A percentile compares a stretch with the other conserved stretches of the same genome.
Evolutionary conservation across 2,888 invertebrate species (phyloP).

Genomic region (Phaedon cochleariae): DNA sequence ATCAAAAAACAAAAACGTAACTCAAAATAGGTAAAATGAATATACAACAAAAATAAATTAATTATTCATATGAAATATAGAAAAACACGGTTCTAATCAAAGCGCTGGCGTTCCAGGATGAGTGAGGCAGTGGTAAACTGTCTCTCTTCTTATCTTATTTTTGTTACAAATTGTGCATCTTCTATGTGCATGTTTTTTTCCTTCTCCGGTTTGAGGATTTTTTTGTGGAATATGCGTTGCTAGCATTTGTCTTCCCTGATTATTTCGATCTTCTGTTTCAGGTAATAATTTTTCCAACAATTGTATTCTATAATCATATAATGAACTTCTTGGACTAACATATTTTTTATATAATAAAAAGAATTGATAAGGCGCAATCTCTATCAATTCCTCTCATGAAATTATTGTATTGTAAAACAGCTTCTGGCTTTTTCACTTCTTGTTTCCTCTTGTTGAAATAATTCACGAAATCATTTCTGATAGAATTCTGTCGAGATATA

Average conservation of each 20-base stretch:
- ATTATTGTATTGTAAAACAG: constrained; percentile 26
- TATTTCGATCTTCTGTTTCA: constrained; percentile 9
- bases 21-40: too few relatives aligned
- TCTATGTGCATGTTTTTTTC: constrained; percentile 6
- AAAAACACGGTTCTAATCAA: too few relatives aligned
- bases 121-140: constrained; percentile 18
- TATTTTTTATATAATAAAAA: constrained; percentile 25
- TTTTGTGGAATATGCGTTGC: constrained; percentile 8
- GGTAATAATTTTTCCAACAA: constrained; percentile 21
- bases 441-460: constrained; percentile 32
- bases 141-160: constrained; percentile 11
- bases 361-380: constrained; percentile 26
- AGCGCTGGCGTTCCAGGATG: too few relatives aligned
- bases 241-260: constrained; percentile 1
- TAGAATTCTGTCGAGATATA: constrained; percentile 48
- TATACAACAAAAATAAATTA: too few relatives aligned
- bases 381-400: constrained; percentile 35
- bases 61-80: too few relatives aligned
- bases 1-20: too few relatives aligned
- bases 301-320: constrained; percentile 16
- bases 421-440: constrained; percentile 25
- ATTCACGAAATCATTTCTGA: constrained; percentile 34
- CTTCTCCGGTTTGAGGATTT: constrained; percentile 8
- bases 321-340: neutral
- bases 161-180: constrained; percentile 5